Evolutionary conservation across 1,140 invertebrate genomes (phyloP), one percentile per base, ranked within the genome.

Genomic region (Eubasilissa regina): DNA sequence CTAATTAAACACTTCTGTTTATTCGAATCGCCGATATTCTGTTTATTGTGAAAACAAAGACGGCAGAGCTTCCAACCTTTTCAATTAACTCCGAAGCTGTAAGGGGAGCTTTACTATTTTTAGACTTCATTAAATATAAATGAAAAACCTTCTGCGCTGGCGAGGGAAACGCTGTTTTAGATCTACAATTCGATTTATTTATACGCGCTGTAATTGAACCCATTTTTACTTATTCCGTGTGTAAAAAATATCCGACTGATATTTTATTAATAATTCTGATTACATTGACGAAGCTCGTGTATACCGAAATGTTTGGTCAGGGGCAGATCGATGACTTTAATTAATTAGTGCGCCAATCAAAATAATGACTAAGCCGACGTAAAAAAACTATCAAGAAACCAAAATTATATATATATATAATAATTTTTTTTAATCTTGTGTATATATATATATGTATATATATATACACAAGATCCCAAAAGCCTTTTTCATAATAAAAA

Each of bases 61-160:
- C 11, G 35, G 19, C 35, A 19, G 25, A 62, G 25, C 12, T 21
- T 17, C 17, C 4, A 62, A 11, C 19, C 19, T 45, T 47, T 68
- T 68, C 64, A 68, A 68, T 68, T 68, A 45, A 68, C 64, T 68
- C 44, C 0, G 7, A 15, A n/a, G n/a, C 45, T 48, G 11, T 19
- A 44, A 66, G 44, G 15, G 45, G 15, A 17, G 64, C 60, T 62
- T 68, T 11, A 68, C 35, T 17, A 68, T 68, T 68, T 68, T 68
- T 68, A 68, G 64, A 17, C 10, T 17, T 68, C 43, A 68, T 47
- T 68, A 68, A 68, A 68, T 47, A 68, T n/a, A 47, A 68, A 19
- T 19, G 64, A 47, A 44, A 68, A 62, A 25, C 60, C 25, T 43
- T 21, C 15, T 10, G 58, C 9, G 19, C 25, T 62, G 60, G 8